Percentiles rank a stretch among this genome's conserved stretches.
These are phyloP conservation scores for Anoura caudifer DNA, from an alignment of 2,113 vertebrate species.

Conservation along the genomic window DNA sequence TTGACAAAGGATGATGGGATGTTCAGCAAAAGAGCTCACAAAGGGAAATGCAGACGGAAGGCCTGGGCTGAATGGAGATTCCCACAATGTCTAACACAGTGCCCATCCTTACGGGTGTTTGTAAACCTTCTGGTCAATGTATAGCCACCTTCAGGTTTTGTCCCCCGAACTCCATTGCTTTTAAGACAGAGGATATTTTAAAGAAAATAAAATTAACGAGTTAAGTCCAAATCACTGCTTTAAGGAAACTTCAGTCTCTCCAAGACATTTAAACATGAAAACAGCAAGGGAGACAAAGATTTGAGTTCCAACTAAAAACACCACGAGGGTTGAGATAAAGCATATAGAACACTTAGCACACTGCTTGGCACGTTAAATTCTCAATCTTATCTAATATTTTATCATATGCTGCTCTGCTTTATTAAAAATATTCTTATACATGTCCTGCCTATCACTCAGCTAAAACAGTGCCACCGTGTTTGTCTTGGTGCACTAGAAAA, in stretches of 20 bases:
- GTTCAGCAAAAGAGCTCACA: slow-evolving; percentile 61
- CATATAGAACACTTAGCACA: neutral
- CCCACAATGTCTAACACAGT: slow-evolving; percentile 40
- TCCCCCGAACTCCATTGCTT: neutral
- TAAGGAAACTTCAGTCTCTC: neutral
- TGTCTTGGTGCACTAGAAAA: neutral
- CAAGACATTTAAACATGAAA: slow-evolving; percentile 28
- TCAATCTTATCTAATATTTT: neutral
- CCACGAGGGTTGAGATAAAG: neutral
- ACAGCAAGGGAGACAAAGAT: neutral
- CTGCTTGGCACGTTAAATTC: neutral
- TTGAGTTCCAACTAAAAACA: neutral
- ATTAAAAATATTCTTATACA: neutral
- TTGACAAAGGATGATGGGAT: slow-evolving; percentile 59
- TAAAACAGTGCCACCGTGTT: neutral
- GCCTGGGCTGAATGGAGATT: slow-evolving; percentile 40
- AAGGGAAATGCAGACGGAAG: slow-evolving; percentile 43
- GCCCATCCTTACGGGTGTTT: neutral
- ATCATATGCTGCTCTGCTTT: neutral
- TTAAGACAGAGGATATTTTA: neutral
- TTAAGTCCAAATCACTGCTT: neutral
- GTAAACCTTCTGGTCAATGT: slow-evolving; percentile 52
- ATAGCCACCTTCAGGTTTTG: slow-evolving; percentile 43
- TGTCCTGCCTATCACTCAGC: neutral
- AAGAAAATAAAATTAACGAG: slow-evolving; percentile 28